These are phyloP conservation scores for Netta rufina DNA, from an alignment of 2,797 vertebrate genomes.

Conservation along the genomic window DNA sequence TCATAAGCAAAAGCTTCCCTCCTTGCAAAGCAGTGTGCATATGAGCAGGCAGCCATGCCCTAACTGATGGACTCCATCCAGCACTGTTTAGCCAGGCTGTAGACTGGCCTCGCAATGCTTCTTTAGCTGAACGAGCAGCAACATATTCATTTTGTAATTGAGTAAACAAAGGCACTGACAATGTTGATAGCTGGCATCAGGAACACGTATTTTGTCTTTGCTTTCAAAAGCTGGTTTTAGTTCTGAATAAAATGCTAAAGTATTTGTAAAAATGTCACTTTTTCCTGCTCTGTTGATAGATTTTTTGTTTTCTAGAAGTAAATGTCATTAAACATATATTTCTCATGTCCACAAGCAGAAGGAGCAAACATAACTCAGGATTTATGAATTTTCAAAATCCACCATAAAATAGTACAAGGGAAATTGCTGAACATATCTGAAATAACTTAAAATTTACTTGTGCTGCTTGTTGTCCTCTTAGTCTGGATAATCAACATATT, in stretches of 20 bases:
- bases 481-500: neutral
- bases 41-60: neutral
- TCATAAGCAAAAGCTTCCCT: neutral
- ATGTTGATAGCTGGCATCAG: neutral
- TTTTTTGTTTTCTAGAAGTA: neutral
- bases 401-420: neutral
- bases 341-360: neutral
- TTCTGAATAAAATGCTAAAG: neutral
- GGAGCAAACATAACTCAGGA: neutral
- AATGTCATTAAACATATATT: neutral
- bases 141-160: neutral
- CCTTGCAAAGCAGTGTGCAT: rapidly evolving
- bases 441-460: neutral
- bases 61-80: rapidly evolving
- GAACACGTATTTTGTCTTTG: neutral
- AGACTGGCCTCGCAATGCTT: neutral
- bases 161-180: neutral
- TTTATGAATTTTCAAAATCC: neutral
- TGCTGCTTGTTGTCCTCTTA: neutral
- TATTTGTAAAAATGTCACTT: neutral
- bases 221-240: neutral
- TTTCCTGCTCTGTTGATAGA: neutral
- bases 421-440: neutral
- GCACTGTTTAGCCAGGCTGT: neutral
- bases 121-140: neutral